Base-by-base conservation (phyloP, 2,113 vertebrate genomes). In the Tichodroma muraria region DNA sequence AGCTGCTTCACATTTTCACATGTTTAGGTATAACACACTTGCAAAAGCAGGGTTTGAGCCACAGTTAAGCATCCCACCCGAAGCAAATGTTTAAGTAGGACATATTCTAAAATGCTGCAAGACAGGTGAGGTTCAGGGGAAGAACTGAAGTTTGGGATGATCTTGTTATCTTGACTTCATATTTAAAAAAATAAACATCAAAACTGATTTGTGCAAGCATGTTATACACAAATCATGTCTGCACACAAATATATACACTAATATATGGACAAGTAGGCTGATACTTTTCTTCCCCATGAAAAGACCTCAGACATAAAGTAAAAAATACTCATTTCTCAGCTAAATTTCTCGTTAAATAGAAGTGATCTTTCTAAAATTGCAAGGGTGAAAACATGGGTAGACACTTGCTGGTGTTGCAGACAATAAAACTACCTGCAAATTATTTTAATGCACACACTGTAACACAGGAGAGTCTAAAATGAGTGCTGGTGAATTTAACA, bases 1-100 rank as follows among this genome's bases (percentile, higher is more conserved):
- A 83, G 71, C 47, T 78, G 73, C 68, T 92, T 97, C 79, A 71
- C 37, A 71, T 91, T 92, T 94, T 82, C 44, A 53, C 40, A 37
- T 50, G 28, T 94, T 94, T 95, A 72, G 56, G 35, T 60, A 50
- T 8, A 92, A 72, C 31, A 21, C 30, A 61, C 27, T 94, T 80
- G 56, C 37, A 96, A 91, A 70, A 49, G 57, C 35, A 85, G 65
- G 42, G 53, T 56, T 75, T 76, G 91, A 90, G 85, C 9, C 42
- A 49, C 33, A 37, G 15, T 42, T 28, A 83, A 70, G 66, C 38
- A 73, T 35, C 38, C 30, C 33, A 69, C 13, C 28, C 61, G 77
- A 84, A 79, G 20, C 6, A 52, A 49, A 52, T 6, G 15, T 45
- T 71, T 53, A 59, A 65, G 31, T 21, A 45, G 31, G 91, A 73